A percentile compares a stretch with the other conserved stretches of the same genome.
Conservation (phyloP, 2,113 vertebrate species). For the Columbina picui region DNA sequence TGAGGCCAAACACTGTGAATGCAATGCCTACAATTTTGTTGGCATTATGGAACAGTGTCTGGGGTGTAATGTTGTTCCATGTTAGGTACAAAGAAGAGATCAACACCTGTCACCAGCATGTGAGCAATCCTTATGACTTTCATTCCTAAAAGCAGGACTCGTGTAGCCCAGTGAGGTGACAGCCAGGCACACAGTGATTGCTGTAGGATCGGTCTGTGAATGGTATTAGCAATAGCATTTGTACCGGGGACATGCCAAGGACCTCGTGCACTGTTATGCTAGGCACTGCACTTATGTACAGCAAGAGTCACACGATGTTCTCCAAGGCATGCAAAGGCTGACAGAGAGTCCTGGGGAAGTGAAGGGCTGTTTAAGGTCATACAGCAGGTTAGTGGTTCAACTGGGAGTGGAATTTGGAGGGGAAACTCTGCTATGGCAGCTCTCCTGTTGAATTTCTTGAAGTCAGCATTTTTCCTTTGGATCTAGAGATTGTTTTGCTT, state of each 20-base stretch:
- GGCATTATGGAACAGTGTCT: background rate
- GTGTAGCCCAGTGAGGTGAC: background rate
- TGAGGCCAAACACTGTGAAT: background rate
- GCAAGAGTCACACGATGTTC: background rate
- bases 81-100: background rate
- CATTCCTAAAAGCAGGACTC: background rate
- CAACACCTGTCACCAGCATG: background rate
- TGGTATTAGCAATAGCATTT: background rate
- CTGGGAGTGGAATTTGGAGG: background rate
- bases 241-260: background rate
- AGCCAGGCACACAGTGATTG: accelerated
- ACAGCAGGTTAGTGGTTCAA: background rate
- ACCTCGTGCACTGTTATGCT: background rate
- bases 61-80: background rate
- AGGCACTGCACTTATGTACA: background rate
- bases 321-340: background rate
- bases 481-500: background rate
- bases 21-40: background rate
- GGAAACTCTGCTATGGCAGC: background rate
- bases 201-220: background rate
- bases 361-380: background rate
- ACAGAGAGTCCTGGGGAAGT: background rate
- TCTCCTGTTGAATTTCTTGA: background rate
- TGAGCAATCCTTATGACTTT: background rate
- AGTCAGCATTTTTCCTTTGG: background rate